phyloP scores from a whole-genome alignment of 2,113 vertebrate genomes.

The Saguinus midas region DNA sequence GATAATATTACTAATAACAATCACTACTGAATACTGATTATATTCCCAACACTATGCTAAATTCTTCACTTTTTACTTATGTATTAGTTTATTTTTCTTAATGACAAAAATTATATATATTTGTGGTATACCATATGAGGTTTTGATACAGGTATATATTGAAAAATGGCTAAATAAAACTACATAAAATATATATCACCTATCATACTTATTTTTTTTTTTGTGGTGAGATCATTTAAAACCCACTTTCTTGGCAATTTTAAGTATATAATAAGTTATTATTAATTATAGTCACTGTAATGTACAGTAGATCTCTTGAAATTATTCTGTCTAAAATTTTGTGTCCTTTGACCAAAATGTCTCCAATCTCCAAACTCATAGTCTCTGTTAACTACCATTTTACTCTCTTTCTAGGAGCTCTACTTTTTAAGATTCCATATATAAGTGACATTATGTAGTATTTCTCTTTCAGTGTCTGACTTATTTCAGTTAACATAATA shows the following conservation, averaged over 20 bases:
- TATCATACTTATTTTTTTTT: background rate
- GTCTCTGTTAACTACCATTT: background rate
- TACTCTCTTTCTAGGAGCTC: background rate
- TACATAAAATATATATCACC: background rate
- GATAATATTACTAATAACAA: background rate
- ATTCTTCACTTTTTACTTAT: background rate
- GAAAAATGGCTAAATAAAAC: background rate
- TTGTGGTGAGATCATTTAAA: background rate
- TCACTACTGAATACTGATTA: background rate
- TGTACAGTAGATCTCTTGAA: background rate
- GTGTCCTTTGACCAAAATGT: background rate
- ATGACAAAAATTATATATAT: background rate
- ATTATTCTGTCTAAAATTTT: background rate
- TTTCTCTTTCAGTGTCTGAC: background rate
- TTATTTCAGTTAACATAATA: background rate
- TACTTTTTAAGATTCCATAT: background rate
- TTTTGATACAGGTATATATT: background rate
- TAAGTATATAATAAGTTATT: background rate
- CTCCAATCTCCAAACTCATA: background rate
- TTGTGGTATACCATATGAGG: background rate
- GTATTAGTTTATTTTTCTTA: background rate
- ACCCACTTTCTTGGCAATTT: background rate
- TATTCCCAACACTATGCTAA: background rate
- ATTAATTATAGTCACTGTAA: background rate
- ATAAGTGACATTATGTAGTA: background rate